phyloP scores from a whole-genome alignment of 2,888 invertebrate genomes.

The Diloba caeruleocephala region DNA sequence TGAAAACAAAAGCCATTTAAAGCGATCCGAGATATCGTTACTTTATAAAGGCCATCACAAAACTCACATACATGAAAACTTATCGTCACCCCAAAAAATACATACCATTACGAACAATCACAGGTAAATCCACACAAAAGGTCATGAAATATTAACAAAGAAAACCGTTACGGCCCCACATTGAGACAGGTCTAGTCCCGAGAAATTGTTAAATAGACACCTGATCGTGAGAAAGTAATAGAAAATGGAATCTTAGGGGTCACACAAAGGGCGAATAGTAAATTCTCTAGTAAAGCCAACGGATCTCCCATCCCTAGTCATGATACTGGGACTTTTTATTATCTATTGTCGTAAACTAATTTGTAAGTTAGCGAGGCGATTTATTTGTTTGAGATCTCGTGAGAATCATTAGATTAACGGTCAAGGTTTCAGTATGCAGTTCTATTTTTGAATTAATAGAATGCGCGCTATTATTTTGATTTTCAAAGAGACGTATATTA shows the following conservation, averaged over 20 bases:
- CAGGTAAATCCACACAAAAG: slow-evolving; percentile 57
- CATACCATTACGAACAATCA: slow-evolving; percentile 56
- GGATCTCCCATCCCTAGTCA: slow-evolving; percentile 34
- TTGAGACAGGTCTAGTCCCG: slow-evolving; percentile 72
- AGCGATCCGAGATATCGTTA: slow-evolving; percentile 30
- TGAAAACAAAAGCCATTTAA: slow-evolving; percentile 43
- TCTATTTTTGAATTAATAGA: slow-evolving; percentile 33
- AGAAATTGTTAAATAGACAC: slow-evolving; percentile 71
- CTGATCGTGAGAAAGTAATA: slow-evolving; percentile 77
- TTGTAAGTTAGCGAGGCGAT: slow-evolving; percentile 50
- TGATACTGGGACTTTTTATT: slow-evolving; percentile 40
- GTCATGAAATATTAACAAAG: slow-evolving; percentile 63
- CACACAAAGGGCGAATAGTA: slow-evolving; percentile 51
- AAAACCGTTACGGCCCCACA: slow-evolving; percentile 75
- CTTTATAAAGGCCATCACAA: slow-evolving; percentile 35
- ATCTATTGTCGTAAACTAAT: slow-evolving; percentile 59
- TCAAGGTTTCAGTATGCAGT: slow-evolving; percentile 35
- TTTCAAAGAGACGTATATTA: not conserved
- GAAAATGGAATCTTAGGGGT: slow-evolving; percentile 56
- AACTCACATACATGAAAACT: slow-evolving; percentile 41
- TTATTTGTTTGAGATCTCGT: slow-evolving; percentile 53
- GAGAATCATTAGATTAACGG: slow-evolving; percentile 55
- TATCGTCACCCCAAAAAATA: slow-evolving; percentile 48
- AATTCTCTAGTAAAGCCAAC: slow-evolving; percentile 57
- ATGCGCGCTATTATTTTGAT: slow-evolving; percentile 6